Conservation (phyloP, 2,888 invertebrate species). For the Caenorhabditis uteleia region DNA sequence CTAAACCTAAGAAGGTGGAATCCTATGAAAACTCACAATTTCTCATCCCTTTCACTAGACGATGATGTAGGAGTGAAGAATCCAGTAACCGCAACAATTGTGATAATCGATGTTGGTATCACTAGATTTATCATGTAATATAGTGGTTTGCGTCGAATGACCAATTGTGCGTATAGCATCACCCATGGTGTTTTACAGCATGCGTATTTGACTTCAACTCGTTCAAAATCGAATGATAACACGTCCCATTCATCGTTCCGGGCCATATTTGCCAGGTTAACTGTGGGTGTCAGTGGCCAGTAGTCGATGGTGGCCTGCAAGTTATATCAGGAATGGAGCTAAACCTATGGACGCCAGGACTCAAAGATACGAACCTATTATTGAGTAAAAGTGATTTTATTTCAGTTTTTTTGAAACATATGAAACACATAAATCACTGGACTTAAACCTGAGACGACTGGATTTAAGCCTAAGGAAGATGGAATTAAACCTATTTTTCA, state of each 20-base stretch:
- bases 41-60: constrained; percentile 65
- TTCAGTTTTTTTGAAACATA: too few relatives aligned
- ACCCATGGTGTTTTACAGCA: constrained; percentile 67
- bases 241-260: constrained; percentile 68
- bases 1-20: not conserved
- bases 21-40: constrained; percentile 40
- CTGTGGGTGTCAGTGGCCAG: constrained; percentile 50
- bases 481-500: too few relatives aligned
- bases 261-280: constrained; percentile 66
- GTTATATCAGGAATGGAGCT: not conserved
- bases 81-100: constrained; percentile 67
- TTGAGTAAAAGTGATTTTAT: too few relatives aligned
- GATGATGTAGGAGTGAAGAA: constrained; percentile 68
- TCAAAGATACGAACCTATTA: too few relatives aligned
- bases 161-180: constrained; percentile 67
- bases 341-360: not conserved
- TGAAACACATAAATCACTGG: too few relatives aligned
- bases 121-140: constrained; percentile 67
- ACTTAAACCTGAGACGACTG: too few relatives aligned
- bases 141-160: constrained; percentile 64
- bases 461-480: too few relatives aligned
- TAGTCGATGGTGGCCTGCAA: constrained; percentile 62
- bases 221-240: constrained; percentile 59
- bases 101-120: constrained; percentile 66
- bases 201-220: constrained; percentile 59